Base-by-base conservation (phyloP, 2,888 invertebrate species). In the Xylophagus ater region DNA sequence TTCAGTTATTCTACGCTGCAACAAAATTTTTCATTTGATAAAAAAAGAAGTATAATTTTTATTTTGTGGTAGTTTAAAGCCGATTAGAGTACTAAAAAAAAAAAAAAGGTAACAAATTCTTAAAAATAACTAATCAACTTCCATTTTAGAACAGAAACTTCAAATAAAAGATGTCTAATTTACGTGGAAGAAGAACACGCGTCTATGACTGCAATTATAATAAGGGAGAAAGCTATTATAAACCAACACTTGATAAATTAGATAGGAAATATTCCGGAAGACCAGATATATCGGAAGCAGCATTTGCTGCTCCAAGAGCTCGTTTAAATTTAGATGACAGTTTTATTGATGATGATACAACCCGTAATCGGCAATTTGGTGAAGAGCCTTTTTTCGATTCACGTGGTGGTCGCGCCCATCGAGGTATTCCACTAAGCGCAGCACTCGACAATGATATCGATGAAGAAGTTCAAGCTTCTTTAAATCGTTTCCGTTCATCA, bases 161-260 rank as follows among this genome's bases (percentile, higher is more conserved):
- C n/a, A n/a, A n/a, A n/a, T n/a, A n/a, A n/a, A n/a, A n/a, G n/a
- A n/a, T n/a, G n/a, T n/a, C n/a, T n/a, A n/a, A n/a, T n/a, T n/a
- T n/a, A n/a, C n/a, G n/a, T n/a, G n/a, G n/a, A 41, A 49, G 85
- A 53, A 76, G 81, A 58, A 86, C 86, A 19, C 80, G 80, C 62
- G 79, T 87, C 54, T 87, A 88, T 60, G 83, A 86, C 57, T 82
- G 82, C 62, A 87, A 86, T 64, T 86, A 84, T 67, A 78, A 81
- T 65, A 80, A 82, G 58, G 85, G 85, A 40, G 81, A 86, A 65
- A 81, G 80, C 54, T 83, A 84, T 60, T 87, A 87, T 69, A 78
- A 77, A 51, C 76, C 82, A 9, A 78, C 83, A 48, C 66, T 85
- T 32, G 82, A 84, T 58, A 72, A 78, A 42, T 64, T 85, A 49